These are phyloP conservation scores for Tholera decimalis DNA, from an alignment of 2,888 invertebrate genomes.

Conservation along the genomic window DNA sequence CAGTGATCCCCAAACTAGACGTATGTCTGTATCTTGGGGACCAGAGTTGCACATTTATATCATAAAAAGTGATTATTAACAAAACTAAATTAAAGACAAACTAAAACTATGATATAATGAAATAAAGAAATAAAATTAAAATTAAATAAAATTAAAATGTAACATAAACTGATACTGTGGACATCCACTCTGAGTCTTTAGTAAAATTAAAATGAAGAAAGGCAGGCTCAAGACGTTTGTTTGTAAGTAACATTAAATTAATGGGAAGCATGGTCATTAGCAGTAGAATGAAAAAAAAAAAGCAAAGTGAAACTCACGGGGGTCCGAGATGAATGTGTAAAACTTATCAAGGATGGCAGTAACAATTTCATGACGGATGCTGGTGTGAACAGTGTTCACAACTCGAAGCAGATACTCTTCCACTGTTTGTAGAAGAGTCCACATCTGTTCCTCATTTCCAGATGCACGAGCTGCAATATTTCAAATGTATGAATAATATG, in stretches of 20 bases:
- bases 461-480: constrained; percentile 74
- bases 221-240: background rate
- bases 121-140: too few species aligned
- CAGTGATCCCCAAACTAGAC: too few species aligned
- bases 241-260: background rate
- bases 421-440: constrained; percentile 78
- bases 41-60: too few species aligned
- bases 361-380: constrained; percentile 87
- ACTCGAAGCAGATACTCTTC: constrained; percentile 81
- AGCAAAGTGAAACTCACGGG: constrained; percentile 78
- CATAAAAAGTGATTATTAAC: too few species aligned
- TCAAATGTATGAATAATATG: constrained; percentile 17
- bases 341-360: constrained; percentile 91
- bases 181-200: too few species aligned
- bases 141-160: too few species aligned
- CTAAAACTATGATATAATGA: too few species aligned
- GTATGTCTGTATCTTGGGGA: too few species aligned
- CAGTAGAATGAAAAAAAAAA: background rate
- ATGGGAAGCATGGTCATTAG: background rate
- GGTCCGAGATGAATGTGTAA: constrained; percentile 92
- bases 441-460: constrained; percentile 75
- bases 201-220: too few species aligned
- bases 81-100: too few species aligned
- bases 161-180: background rate
- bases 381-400: constrained; percentile 74